Evolutionary conservation across 1,140 invertebrate genomes (phyloP).

Genomic region (Neoseiulus cucumeris): DNA sequence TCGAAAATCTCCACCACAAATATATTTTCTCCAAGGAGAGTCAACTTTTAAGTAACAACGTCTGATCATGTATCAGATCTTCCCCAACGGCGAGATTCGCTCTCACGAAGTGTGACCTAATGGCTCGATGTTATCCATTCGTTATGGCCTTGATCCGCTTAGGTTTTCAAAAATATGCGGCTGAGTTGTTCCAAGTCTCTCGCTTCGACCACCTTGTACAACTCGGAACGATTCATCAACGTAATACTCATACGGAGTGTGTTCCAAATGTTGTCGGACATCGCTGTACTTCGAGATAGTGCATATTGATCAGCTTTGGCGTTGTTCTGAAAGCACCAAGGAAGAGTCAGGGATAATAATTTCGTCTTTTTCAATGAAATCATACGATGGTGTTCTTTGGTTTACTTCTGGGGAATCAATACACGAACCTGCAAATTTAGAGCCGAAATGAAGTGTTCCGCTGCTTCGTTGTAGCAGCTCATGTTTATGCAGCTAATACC

Average conservation of each 20-base stretch:
- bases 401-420: too few species aligned
- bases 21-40: too few species aligned
- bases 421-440: conserved; percentile 77
- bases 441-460: conserved; percentile 78
- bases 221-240: conserved; percentile 57
- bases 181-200: conserved; percentile 32
- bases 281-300: conserved; percentile 28
- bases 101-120: too few species aligned
- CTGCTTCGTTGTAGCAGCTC: conserved; percentile 78
- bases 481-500: conserved; percentile 94
- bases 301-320: conserved; percentile 35
- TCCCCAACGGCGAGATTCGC: too few species aligned
- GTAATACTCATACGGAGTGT: conserved; percentile 73
- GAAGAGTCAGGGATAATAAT: neutral
- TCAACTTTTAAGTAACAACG: too few species aligned
- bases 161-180: conserved; percentile 25
- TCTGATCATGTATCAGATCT: too few species aligned
- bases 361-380: too few species aligned
- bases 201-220: conserved; percentile 50
- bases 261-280: conserved; percentile 87
- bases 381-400: too few species aligned
- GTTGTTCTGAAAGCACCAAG: neutral
- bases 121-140: too few species aligned
- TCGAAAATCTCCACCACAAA: too few species aligned
- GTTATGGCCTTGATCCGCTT: too few species aligned